Evolutionary conservation across 2,797 vertebrate genomes (phyloP).

Genomic region (Poliocrania exsul): DNA sequence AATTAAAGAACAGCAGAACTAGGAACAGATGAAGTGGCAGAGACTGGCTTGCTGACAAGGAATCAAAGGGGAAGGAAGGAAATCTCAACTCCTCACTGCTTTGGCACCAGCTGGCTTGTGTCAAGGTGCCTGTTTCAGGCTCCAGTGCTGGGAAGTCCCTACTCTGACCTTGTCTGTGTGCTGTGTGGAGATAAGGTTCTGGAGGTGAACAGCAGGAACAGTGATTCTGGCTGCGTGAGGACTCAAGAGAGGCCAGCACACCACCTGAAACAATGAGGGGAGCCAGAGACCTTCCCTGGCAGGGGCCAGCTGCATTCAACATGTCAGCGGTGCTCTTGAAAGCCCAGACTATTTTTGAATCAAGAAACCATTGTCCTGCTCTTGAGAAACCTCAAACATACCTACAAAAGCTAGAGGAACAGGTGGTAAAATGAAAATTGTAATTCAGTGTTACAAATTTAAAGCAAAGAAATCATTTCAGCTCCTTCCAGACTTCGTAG

Average conservation of each 20-base stretch:
- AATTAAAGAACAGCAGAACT: not conserved
- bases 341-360: not conserved
- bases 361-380: not conserved
- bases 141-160: not conserved
- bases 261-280: not conserved
- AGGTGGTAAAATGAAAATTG: not conserved
- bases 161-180: not conserved
- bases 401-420: not conserved
- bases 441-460: not conserved
- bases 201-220: not conserved
- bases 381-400: not conserved
- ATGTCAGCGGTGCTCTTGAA: not conserved
- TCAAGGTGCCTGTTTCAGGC: not conserved
- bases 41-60: not conserved
- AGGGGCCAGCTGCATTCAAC: not conserved
- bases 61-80: not conserved
- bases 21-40: not conserved
- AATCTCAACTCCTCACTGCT: not conserved
- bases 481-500: not conserved
- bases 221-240: not conserved
- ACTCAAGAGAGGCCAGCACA: not conserved
- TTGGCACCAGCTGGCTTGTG: not conserved
- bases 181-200: not conserved
- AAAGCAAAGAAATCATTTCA: constrained; percentile 12
- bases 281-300: not conserved